Evolutionary conservation across 2,113 vertebrate genomes (phyloP).

Genomic region (Pachyramphus minor): DNA sequence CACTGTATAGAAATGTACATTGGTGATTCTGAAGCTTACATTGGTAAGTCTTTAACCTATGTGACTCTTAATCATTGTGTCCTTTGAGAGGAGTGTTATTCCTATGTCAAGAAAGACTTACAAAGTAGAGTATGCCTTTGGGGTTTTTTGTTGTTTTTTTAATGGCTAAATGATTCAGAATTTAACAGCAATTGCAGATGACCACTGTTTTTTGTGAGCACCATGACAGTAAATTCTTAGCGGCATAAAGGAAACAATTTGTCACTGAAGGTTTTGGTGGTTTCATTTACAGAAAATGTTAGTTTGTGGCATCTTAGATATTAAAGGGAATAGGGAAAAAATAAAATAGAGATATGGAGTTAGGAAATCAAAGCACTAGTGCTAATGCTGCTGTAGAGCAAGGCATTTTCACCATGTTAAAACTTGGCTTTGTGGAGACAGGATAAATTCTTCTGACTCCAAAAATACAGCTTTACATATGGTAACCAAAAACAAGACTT

Average conservation of each 20-base stretch:
- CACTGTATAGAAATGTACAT: conserved; percentile 99
- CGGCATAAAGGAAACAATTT: background rate
- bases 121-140: background rate
- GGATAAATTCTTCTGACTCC: background rate
- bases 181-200: background rate
- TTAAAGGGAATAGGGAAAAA: background rate
- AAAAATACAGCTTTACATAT: background rate
- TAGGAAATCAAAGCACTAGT: background rate
- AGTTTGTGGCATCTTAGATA: background rate
- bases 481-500: background rate
- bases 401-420: background rate
- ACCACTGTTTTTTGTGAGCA: background rate
- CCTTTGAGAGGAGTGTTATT: background rate
- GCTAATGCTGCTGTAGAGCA: background rate
- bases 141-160: background rate
- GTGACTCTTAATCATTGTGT: background rate
- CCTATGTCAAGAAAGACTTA: background rate
- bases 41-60: conserved; percentile 75
- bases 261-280: background rate
- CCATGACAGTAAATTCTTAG: background rate
- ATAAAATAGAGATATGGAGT: background rate
- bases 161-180: background rate
- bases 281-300: background rate
- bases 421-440: background rate
- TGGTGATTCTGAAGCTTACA: conserved; percentile 96